phyloP scores from a whole-genome alignment of 1,140 invertebrate genomes.

The Sweltsa coloradensis region DNA sequence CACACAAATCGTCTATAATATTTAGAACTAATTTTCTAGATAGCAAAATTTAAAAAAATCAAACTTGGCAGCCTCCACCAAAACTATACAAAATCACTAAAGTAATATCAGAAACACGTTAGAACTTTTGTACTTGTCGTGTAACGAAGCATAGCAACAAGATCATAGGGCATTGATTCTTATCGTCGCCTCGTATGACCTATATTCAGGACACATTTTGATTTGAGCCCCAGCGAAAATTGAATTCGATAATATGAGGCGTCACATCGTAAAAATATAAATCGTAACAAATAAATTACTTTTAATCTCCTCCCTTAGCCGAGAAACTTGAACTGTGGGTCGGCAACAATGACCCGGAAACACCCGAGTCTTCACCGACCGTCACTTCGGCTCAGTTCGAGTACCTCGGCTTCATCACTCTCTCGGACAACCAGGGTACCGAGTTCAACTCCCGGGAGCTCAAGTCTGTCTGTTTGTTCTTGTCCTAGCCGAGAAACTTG shows the following conservation, averaged over 20 bases:
- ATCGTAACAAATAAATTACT: too few relatives aligned
- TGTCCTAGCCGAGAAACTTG: conserved; percentile 65
- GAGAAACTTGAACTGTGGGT: conserved; percentile 49
- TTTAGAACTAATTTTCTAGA: too few relatives aligned
- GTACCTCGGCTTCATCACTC: conserved; percentile 65
- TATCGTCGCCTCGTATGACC: too few relatives aligned
- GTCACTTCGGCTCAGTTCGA: conserved; percentile 41
- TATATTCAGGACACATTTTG: too few relatives aligned
- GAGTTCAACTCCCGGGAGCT: conserved; percentile 74
- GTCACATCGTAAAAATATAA: not conserved
- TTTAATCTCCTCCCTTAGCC: conserved; percentile 32
- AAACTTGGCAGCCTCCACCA: too few relatives aligned
- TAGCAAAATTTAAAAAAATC: too few relatives aligned
- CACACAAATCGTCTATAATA: too few relatives aligned
- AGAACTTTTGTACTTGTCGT: too few relatives aligned
- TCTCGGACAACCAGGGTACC: conserved; percentile 69
- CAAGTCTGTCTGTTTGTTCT: conserved; percentile 68
- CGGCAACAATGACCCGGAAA: conserved; percentile 23
- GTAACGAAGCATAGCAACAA: too few relatives aligned
- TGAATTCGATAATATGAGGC: not conserved
- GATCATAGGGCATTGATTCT: too few relatives aligned
- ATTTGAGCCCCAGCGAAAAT: not conserved
- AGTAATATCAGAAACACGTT: too few relatives aligned
- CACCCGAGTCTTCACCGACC: conserved; percentile 26
- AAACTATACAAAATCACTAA: too few relatives aligned